Evolutionary conservation across 92 coral and sea anemone species (phyloP), one percentile per base, ranked within the genome.

Genomic region (Montipora capitata): DNA sequence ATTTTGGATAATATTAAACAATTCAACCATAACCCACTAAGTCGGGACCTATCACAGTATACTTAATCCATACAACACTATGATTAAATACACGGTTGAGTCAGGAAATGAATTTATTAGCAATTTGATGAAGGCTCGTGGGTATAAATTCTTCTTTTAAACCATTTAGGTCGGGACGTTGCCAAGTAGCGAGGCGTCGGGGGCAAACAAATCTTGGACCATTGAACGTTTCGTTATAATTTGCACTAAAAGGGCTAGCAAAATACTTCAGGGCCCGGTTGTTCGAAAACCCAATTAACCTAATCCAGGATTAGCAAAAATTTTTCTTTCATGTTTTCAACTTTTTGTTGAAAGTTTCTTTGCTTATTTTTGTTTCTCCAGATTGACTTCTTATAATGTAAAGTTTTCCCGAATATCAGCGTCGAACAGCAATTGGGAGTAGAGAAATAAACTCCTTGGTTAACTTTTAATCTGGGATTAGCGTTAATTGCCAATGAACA

Each of bases 51-150:
- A 44, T 56, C 16, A 51, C 54, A 74, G 18, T 52, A 74, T 8
- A 48, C 39, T 35, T 1, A 3, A 3, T 11, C 44, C 2, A 3
- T 3, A 61, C 4, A 41, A n/a, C 16, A 18, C 61, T 16, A 41
- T 9, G 7, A 18, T 15, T 7, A 38, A 61, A 3, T 17, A 54
- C 3, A 7, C 4, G 11, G 27, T 10, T 45, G 8, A 64, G 44
- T 40, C 10, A 38, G 63, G 64, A 15, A 18, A 41, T 6, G 45
- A 20, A n/a, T 44, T 20, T 45, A 79, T 49, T 65, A 64, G 42
- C 84, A 79, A 65, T 79, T 64, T 61, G 20, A 79, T 44, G 12
- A 35, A 63, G 82, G 40, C 71, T 45, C 43, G 10, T 44, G 18
- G 18, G 61, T 8, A 4, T 7, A 35, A 64, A 79, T 79, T 79